Evolutionary conservation across 2,888 invertebrate genomes (phyloP).

Genomic region (Drosophila meridionalis): DNA sequence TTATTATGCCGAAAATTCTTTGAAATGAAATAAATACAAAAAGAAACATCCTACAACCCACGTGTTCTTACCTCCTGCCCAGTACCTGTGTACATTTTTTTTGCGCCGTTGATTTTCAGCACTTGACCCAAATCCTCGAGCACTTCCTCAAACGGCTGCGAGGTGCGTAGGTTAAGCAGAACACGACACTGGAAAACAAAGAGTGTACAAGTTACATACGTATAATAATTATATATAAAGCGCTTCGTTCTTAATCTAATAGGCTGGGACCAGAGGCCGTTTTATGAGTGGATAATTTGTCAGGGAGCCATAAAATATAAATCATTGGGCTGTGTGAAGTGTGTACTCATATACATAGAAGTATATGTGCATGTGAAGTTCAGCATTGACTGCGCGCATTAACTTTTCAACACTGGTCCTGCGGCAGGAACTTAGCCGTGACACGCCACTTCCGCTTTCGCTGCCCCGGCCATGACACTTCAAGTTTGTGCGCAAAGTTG

Average conservation of each 20-base stretch:
- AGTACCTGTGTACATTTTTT: slow-evolving; percentile 95
- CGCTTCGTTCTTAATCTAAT: slow-evolving; percentile 33
- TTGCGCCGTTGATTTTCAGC: slow-evolving; percentile 95
- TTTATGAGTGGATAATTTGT: slow-evolving; percentile 67
- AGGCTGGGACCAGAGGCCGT: slow-evolving; percentile 19
- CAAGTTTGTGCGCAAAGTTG: slow-evolving; percentile 37
- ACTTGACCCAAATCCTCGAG: slow-evolving; percentile 96
- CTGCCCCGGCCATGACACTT: slow-evolving; percentile 41
- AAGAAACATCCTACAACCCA: neutral
- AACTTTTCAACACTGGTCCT: slow-evolving; percentile 70
- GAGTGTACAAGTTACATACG: neutral
- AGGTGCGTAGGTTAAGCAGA: slow-evolving; percentile 94
- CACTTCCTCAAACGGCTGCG: slow-evolving; percentile 97
- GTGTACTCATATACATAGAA: neutral
- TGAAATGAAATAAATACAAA: neutral
- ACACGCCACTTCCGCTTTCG: slow-evolving; percentile 81
- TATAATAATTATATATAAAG: slow-evolving; percentile 18
- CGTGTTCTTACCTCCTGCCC: slow-evolving; percentile 92
- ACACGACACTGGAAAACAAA: slow-evolving; percentile 91
- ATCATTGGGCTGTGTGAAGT: slow-evolving; percentile 39
- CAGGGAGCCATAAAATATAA: slow-evolving; percentile 55
- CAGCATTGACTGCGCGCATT: slow-evolving; percentile 42
- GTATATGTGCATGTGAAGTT: slow-evolving; percentile 1
- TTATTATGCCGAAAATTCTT: slow-evolving; percentile 32
- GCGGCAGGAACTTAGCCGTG: slow-evolving; percentile 65